A percentile compares a stretch with the other conserved stretches of the same genome.
Conservation (phyloP, 2,113 vertebrate genomes). For the Ceratotherium simum region DNA sequence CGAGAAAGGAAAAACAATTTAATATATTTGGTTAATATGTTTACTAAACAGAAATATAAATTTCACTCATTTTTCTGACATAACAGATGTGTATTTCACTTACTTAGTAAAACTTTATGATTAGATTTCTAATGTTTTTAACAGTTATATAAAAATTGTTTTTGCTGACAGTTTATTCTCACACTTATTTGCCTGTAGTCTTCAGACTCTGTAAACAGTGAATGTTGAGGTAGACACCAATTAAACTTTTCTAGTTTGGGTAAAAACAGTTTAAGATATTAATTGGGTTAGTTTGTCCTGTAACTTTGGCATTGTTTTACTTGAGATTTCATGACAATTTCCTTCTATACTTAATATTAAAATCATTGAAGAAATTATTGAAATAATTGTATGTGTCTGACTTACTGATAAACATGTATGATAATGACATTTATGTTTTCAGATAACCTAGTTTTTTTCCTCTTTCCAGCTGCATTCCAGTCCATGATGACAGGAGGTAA, state of each 20-base stretch:
- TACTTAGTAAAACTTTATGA: conserved; percentile 35
- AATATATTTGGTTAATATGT: background rate
- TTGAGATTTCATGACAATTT: conserved; percentile 31
- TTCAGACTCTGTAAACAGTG: conserved; percentile 27
- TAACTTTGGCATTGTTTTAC: conserved; percentile 48
- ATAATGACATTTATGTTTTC: conserved; percentile 53
- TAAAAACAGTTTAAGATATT: conserved; percentile 45
- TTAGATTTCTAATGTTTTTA: conserved; percentile 32
- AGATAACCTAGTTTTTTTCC: conserved; percentile 73
- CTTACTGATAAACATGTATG: conserved; percentile 18
- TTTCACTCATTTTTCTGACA: background rate
- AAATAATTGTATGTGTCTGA: conserved; percentile 30
- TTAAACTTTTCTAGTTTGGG: conserved; percentile 16
- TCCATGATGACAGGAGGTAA: conserved; percentile 98
- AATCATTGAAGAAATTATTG: conserved; percentile 18
- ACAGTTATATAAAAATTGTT: conserved; percentile 23
- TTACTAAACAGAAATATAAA: conserved; percentile 44
- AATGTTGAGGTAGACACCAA: background rate
- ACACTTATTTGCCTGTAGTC: conserved; percentile 29
- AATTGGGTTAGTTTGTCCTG: conserved; percentile 37
- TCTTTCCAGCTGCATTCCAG: conserved; percentile 94
- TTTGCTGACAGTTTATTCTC: conserved; percentile 22
- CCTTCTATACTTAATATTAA: conserved; percentile 22
- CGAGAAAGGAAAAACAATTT: background rate
- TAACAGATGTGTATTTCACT: conserved; percentile 8